Conservation (phyloP, 1,140 invertebrate species). For the Psilanteris sp. region DNA sequence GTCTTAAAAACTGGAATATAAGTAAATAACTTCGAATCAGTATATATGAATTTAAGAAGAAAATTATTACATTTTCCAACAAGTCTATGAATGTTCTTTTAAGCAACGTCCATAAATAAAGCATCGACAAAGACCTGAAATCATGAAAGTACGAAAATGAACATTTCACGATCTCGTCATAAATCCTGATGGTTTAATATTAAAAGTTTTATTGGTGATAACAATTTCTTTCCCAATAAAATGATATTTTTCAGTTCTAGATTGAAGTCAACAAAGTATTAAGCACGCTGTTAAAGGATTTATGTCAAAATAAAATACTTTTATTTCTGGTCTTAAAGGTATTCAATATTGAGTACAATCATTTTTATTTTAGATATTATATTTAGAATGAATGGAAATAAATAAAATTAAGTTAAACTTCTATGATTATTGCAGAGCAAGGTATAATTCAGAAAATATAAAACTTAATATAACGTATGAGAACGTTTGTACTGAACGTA, state of each 20-base stretch:
- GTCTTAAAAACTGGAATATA: too few relatives aligned
- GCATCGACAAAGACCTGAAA: conserved; percentile 7
- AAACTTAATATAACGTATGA: too few relatives aligned
- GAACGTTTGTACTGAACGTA: too few relatives aligned
- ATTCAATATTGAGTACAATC: neutral
- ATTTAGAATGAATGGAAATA: too few relatives aligned
- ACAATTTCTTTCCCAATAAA: conserved; percentile 27
- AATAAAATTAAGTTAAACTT: too few relatives aligned
- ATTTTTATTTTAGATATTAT: too few relatives aligned
- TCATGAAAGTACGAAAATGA: conserved; percentile 27
- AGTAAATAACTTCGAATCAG: too few relatives aligned
- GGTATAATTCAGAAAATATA: too few relatives aligned
- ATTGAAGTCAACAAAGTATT: conserved; percentile 21
- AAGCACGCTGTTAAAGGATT: conserved; percentile 16
- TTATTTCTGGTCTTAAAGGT: conserved; percentile 1
- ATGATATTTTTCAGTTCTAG: conserved; percentile 15
- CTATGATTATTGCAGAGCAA: too few relatives aligned
- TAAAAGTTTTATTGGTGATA: conserved; percentile 42
- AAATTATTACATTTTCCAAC: too few relatives aligned
- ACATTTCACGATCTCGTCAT: conserved; percentile 20
- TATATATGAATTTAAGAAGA: too few relatives aligned
- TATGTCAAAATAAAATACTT: conserved; percentile 7
- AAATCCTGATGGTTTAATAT: conserved; percentile 33
- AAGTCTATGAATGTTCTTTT: too few relatives aligned
- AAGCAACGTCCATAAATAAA: conserved; percentile 20